Evolutionary conservation across 2,113 vertebrate genomes (phyloP), one percentile per base, ranked within the genome.

Genomic region (Atherinomorus stipes): DNA sequence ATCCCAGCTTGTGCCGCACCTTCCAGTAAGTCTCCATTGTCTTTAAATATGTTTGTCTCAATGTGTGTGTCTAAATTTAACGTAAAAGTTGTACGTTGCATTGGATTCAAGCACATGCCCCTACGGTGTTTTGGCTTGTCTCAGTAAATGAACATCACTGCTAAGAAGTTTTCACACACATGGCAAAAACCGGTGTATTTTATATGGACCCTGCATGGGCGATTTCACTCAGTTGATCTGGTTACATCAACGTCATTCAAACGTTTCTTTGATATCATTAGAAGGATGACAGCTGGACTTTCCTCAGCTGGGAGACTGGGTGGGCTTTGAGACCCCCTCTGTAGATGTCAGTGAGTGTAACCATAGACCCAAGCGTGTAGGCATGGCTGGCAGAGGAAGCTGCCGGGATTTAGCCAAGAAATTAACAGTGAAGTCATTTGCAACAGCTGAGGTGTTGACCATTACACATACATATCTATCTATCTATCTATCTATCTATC

Each of bases 11-110:
- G 92, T 1, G 95, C 95, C 22, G 85, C 92, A 60, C 95, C 96
- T 42, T 98, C 96, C 78, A 96, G 96, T 98, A 92, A 96, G 95
- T 94, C 73, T 59, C 22, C 19, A 37, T 45, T 53, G 4, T 70
- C 22, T 57, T 18, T 38, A 9, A 4, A 50, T 70, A 23, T 49
- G 31, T 65, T 26, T 61, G 18, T 62, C 60, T 73, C 64, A 52
- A 34, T 66, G 34, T 52, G 15, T 62, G 57, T 52, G 47, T 23
- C 49, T 40, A 13, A 15, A 53, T 54, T 49, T 65, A 18, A 62
- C 54, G 65, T 23, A 19, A 80, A 61, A 28, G 2, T 45, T 4
- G 6, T 15, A 45, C 44, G 6, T 2, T 45, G 11, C 44, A 45
- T 5, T 25, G 42, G 22, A 40, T 71, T 40, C 22, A 42, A 54